phyloP scores from a whole-genome alignment of 1,140 invertebrate species.

The Eriocheir sinensis region DNA sequence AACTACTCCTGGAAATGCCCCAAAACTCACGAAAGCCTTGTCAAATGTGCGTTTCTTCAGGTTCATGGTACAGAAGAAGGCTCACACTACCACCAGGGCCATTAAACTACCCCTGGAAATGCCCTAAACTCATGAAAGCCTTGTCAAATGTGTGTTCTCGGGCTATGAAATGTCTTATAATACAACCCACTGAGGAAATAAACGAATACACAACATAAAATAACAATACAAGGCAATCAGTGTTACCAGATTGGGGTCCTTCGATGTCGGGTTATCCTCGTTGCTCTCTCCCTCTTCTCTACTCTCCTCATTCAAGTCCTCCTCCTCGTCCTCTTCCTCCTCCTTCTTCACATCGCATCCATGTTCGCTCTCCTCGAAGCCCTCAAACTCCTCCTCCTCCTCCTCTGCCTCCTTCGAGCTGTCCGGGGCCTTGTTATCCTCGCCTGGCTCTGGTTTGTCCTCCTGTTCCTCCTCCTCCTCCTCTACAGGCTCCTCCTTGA shows the following conservation, averaged over 20 bases:
- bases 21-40: no score
- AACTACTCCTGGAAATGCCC: no score
- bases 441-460: background rate
- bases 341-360: constrained; percentile 33
- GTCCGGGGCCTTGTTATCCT: background rate
- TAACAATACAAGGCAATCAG: no score
- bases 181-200: background rate
- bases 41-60: no score
- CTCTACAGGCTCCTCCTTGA: background rate
- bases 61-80: no score
- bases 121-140: no score
- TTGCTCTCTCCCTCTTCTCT: background rate
- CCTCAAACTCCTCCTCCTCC: constrained; percentile 30
- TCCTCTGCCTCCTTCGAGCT: background rate
- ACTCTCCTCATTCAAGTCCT: background rate
- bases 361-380: constrained; percentile 34
- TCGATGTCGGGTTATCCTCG: background rate
- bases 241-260: constrained; percentile 60
- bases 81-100: no score
- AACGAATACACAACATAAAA: background rate
- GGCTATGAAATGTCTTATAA: no score
- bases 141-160: no score
- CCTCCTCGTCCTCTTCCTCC: background rate
- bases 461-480: background rate
- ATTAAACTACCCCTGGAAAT: no score